Conservation (phyloP, 2,888 invertebrate genomes). For the Trissolcus brochymenae region DNA sequence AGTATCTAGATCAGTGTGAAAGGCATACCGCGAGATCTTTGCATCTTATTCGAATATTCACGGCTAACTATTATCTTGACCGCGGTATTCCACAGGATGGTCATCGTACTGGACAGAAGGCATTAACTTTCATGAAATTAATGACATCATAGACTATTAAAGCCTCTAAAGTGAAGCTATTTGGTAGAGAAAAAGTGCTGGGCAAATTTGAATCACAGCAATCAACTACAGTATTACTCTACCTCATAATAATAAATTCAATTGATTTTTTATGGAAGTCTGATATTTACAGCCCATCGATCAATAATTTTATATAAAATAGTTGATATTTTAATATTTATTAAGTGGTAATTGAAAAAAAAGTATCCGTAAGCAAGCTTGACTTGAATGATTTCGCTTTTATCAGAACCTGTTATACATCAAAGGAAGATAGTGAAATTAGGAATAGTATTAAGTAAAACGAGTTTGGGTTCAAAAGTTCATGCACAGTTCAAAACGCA, state of each 20-base stretch:
- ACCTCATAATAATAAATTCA: no score
- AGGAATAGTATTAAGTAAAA: constrained; percentile 3
- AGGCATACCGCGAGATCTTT: constrained; percentile 58
- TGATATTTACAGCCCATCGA: no score
- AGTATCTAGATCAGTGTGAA: constrained; percentile 64
- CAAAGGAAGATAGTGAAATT: constrained; percentile 7
- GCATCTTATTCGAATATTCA: constrained; percentile 21
- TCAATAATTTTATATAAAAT: no score
- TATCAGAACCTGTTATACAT: constrained; percentile 3
- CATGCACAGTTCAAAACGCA: no score
- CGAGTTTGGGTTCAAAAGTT: constrained; percentile 2
- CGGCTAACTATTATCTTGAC: not conserved
- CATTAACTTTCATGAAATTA: constrained; percentile 15
- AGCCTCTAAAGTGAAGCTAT: no score
- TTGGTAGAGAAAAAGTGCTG: no score
- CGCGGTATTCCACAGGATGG: not conserved
- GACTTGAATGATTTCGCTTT: constrained; percentile 8
- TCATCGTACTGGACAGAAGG: constrained; percentile 2
- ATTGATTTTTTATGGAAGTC: no score
- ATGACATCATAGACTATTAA: not conserved
- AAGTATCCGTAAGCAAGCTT: no score
- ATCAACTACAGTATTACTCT: no score
- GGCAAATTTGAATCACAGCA: no score
- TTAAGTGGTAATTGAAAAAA: no score
- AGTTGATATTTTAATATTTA: no score